Evolutionary conservation across 2,888 invertebrate species (phyloP), one percentile per base, ranked within the genome.

Genomic region (Xanthia icteritia): DNA sequence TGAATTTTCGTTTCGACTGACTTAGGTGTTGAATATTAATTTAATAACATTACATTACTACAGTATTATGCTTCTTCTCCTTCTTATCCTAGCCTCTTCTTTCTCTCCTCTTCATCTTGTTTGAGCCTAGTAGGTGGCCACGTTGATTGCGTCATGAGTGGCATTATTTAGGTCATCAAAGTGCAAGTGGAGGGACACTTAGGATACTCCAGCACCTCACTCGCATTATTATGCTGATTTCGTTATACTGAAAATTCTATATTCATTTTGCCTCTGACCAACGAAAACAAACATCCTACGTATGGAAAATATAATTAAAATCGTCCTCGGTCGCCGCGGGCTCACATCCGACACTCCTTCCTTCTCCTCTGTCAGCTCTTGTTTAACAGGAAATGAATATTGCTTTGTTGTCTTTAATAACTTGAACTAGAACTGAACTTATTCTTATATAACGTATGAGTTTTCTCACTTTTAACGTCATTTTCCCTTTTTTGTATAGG

Each of bases 341-440:
- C 56, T 65, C 27, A 56, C 64, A 48, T 69, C 56, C 72, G 27
- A 60, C 23, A 70, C 73, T 54, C 36, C 56, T 73, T 77, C 56
- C 54, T 72, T 8, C 15, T 17, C n/a, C 72, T 48, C 20, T 27
- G 36, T 51, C 54, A 64, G 17, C 20, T 11, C n/a, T 17, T 64
- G 4, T 64, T 39, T n/a, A 42, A 27, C 67, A 81, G 82, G 83
- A 88, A 88, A 86, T 86, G 80, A 67, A 73, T 48, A 56, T n/a
- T 67, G 36, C 9, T 20, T 42, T 27, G 9, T 17, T 64, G 5
- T 27, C 17, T 42, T 42, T 65, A 27, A 42, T n/a, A 17, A 5
- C 48, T 5, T 65, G 42, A 20, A 65, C 11, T 17, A 51, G 1
- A 48, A 48, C 27, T 23, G 31, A 66, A 23, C 39, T 63, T 39